phyloP scores from a whole-genome alignment of 1,140 invertebrate genomes.

The Rhopalosiphum maidis region DNA sequence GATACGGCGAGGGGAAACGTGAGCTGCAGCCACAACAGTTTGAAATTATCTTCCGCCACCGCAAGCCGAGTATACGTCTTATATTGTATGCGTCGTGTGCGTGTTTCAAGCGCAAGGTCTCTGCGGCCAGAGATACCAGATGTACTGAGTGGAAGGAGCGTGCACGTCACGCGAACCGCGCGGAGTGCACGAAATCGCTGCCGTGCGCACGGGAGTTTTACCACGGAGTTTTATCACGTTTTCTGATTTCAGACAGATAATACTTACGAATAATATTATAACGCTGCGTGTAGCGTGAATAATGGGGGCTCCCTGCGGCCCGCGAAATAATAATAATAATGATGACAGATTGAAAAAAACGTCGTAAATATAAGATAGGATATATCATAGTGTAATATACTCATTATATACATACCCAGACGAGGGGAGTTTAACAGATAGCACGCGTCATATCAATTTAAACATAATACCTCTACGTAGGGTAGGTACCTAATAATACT shows the following conservation, averaged over 20 bases:
- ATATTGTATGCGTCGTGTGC: neutral
- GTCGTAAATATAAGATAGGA: neutral
- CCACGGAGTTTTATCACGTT: slow-evolving; percentile 12
- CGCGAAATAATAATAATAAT: neutral
- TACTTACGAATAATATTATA: neutral
- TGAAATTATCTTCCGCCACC: slow-evolving; percentile 8
- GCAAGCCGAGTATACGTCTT: neutral
- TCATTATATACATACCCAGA: neutral
- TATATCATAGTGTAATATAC: too few species aligned
- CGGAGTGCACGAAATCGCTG: slow-evolving; percentile 21
- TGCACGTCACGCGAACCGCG: neutral
- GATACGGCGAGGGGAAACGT: neutral
- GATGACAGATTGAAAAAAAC: neutral
- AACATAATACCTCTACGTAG: neutral
- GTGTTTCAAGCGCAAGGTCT: slow-evolving; percentile 24
- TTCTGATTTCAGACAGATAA: slow-evolving; percentile 28
- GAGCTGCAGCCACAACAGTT: neutral
- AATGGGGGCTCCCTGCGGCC: neutral
- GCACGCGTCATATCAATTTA: neutral
- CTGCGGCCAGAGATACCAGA: neutral
- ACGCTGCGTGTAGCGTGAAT: neutral
- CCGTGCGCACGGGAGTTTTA: slow-evolving; percentile 55
- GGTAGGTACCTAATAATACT: too few species aligned
- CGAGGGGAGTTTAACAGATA: neutral
- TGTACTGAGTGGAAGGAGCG: neutral